Conservation (phyloP, 2,113 vertebrate species). For the Dicaeum eximium region DNA sequence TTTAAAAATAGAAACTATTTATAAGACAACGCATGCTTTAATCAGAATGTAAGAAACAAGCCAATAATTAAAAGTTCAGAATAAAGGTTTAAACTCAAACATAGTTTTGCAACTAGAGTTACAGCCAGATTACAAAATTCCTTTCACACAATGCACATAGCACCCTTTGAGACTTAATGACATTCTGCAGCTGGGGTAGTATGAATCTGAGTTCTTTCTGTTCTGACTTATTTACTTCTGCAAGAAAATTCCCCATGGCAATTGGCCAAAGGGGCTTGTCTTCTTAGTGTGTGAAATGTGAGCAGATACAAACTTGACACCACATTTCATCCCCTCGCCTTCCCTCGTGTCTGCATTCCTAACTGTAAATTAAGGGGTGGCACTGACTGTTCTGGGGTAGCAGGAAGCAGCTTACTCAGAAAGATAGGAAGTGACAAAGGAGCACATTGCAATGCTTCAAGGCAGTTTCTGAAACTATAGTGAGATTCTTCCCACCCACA, state of each 20-base stretch:
- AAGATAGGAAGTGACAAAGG: neutral
- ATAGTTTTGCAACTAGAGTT: constrained; percentile 61
- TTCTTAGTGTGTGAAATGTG: constrained; percentile 58
- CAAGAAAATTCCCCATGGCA: constrained; percentile 67
- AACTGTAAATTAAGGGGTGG: constrained; percentile 68
- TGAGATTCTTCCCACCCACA: neutral
- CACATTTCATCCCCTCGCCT: constrained; percentile 32
- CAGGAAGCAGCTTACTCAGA: constrained; percentile 41
- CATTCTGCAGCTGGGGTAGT: constrained; percentile 67
- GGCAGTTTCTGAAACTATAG: constrained; percentile 44
- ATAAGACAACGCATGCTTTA: neutral
- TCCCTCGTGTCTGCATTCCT: constrained; percentile 64
- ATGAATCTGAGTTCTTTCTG: constrained; percentile 62
- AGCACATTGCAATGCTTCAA: constrained; percentile 35
- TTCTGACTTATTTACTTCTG: constrained; percentile 63
- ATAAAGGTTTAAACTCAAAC: constrained; percentile 45
- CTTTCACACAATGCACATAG: constrained; percentile 64
- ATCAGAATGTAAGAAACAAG: constrained; percentile 19
- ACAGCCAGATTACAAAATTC: constrained; percentile 65
- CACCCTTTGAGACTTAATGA: constrained; percentile 72
- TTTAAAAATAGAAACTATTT: constrained; percentile 43
- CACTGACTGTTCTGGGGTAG: constrained; percentile 16
- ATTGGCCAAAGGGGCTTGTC: constrained; percentile 50
- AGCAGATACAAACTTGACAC: constrained; percentile 45
- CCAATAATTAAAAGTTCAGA: constrained; percentile 26